These are phyloP conservation scores for Chaenocephalus aceratus DNA, from an alignment of 2,113 vertebrate genomes.

Conservation along the genomic window DNA sequence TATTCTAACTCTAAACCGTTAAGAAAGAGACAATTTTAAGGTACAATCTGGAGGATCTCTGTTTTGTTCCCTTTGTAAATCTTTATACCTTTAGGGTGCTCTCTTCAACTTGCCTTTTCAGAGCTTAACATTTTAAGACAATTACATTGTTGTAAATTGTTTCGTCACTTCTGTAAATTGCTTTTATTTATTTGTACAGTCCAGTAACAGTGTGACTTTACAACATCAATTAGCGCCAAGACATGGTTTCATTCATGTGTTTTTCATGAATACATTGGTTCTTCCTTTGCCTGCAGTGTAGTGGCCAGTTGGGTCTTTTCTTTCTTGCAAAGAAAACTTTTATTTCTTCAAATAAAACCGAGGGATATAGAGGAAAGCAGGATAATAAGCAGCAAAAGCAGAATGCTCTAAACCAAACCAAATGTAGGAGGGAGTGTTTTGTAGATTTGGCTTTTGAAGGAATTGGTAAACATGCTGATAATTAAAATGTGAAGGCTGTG, in stretches of 20 bases:
- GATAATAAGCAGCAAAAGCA: not conserved
- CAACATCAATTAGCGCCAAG: constrained; percentile 1
- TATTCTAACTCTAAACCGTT: not conserved
- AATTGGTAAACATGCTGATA: not conserved
- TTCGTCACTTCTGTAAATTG: not conserved
- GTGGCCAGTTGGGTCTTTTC: no score
- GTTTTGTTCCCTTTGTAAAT: no score
- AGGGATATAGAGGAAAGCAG: not conserved
- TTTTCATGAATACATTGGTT: constrained; percentile 25
- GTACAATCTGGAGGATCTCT: no score
- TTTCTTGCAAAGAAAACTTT: not conserved
- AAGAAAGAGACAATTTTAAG: not conserved
- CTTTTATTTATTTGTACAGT: not conserved
- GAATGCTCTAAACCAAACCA: not conserved
- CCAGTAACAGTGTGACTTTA: not conserved
- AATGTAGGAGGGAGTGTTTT: no score
- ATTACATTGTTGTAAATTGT: not conserved
- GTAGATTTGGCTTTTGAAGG: not conserved
- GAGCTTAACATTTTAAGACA: not conserved
- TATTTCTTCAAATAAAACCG: not conserved
- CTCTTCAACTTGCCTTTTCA: not conserved
- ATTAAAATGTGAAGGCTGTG: not conserved
- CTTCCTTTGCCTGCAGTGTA: not conserved
- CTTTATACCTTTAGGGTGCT: no score
- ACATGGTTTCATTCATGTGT: not conserved